phyloP scores from a whole-genome alignment of 1,140 invertebrate species.

The Diabrotica undecimpunctata region DNA sequence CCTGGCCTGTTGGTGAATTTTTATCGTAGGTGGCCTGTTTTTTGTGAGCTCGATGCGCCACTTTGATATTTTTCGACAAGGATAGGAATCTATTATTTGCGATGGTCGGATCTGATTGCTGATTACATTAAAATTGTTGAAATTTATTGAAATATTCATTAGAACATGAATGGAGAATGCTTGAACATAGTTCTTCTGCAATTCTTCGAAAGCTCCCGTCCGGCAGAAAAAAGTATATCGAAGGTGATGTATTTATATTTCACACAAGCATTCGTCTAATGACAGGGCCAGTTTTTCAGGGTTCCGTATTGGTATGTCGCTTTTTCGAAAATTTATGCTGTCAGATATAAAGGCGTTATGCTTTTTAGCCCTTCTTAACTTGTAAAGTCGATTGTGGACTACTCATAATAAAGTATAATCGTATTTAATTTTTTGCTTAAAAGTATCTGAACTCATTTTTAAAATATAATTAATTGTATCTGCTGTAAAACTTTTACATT shows the following conservation, averaged over 20 bases:
- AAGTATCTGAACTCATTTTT: too few species aligned
- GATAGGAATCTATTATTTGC: slow-evolving; percentile 33
- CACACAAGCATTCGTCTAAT: slow-evolving; percentile 17
- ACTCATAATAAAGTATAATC: too few species aligned
- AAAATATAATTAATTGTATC: too few species aligned
- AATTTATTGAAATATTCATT: slow-evolving; percentile 42
- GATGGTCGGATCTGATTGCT: slow-evolving; percentile 29
- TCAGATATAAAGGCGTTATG: neutral
- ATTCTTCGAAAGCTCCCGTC: slow-evolving; percentile 26
- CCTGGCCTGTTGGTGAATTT: slow-evolving; percentile 20
- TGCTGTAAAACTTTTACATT: too few species aligned
- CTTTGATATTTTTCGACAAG: slow-evolving; percentile 29
- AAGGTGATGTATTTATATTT: slow-evolving; percentile 25
- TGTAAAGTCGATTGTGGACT: too few species aligned
- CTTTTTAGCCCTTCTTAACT: neutral
- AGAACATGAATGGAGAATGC: slow-evolving; percentile 33
- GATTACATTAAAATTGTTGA: slow-evolving; percentile 36
- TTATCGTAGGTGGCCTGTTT: slow-evolving; percentile 35
- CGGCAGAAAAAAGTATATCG: slow-evolving; percentile 11
- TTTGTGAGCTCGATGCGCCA: slow-evolving; percentile 33
- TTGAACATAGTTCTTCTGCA: slow-evolving; percentile 34
- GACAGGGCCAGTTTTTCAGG: slow-evolving; percentile 18
- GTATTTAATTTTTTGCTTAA: too few species aligned
- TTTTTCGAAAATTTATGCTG: neutral
- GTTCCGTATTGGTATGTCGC: slow-evolving; percentile 5